Conservation (phyloP, 2,113 vertebrate species). For the Ceratotherium simum region DNA sequence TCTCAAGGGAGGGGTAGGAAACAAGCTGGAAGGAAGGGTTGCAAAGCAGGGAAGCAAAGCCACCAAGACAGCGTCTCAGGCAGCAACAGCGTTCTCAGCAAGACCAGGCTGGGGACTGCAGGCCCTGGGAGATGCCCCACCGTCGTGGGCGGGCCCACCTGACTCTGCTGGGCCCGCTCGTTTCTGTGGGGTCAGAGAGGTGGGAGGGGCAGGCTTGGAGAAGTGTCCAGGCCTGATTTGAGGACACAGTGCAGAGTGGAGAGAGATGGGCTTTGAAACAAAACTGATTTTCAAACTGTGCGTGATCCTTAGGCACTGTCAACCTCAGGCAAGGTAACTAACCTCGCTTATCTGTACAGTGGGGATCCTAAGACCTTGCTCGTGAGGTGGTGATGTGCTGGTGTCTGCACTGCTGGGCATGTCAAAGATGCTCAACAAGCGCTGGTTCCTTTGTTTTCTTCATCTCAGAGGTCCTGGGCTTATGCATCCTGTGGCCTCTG, state of each 20-base stretch:
- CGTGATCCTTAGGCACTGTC: neutral
- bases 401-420: neutral
- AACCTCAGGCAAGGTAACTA: neutral
- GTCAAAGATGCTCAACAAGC: accelerated
- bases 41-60: neutral
- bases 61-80: neutral
- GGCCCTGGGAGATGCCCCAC: neutral
- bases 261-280: neutral
- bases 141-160: accelerated
- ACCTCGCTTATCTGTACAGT: neutral
- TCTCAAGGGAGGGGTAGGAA: neutral
- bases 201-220: too few species aligned
- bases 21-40: neutral
- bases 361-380: neutral
- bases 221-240: neutral
- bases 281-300: neutral
- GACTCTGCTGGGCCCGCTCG: neutral
- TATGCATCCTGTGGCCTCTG: neutral
- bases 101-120: too few species aligned
- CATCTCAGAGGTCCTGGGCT: neutral
- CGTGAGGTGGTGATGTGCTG: accelerated
- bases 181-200: neutral
- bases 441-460: neutral
- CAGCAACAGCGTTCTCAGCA: neutral
- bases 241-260: neutral